Percentiles rank a stretch among this genome's conserved stretches.
Evolutionary conservation across 2,797 vertebrate species (phyloP).

Genomic region (Linurgus olivaceus): DNA sequence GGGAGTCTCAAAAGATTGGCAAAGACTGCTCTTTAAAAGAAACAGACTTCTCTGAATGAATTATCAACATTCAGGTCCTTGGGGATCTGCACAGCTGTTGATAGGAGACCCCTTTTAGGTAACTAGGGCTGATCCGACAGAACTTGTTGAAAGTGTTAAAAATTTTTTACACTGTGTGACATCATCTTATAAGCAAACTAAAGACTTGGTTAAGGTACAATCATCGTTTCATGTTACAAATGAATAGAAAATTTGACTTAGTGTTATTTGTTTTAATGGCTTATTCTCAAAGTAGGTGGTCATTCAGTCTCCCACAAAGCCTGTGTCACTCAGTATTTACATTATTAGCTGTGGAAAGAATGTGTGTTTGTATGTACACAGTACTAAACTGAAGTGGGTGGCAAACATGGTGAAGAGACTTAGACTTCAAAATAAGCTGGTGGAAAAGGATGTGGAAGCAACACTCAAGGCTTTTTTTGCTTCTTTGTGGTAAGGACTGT

Average conservation of each 20-base stretch:
- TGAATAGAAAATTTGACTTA: neutral
- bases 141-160: neutral
- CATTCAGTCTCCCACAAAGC: neutral
- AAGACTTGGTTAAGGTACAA: neutral
- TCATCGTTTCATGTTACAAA: neutral
- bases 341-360: neutral
- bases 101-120: neutral
- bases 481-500: neutral
- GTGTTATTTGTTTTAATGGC: neutral
- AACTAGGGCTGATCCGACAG: neutral
- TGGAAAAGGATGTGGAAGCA: neutral
- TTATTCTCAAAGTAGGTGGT: neutral
- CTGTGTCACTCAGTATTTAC: neutral
- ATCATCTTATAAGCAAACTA: neutral
- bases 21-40: neutral
- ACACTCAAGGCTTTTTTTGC: neutral
- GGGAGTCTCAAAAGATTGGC: neutral
- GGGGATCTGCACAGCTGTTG: neutral
- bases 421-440: neutral
- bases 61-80: neutral
- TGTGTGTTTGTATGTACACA: neutral
- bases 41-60: neutral
- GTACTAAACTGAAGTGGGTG: neutral
- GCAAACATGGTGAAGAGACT: neutral
- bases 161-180: neutral